Base-by-base conservation (phyloP, 53 echinoderm and acorn worm genomes). In the Holothuria scabra region DNA sequence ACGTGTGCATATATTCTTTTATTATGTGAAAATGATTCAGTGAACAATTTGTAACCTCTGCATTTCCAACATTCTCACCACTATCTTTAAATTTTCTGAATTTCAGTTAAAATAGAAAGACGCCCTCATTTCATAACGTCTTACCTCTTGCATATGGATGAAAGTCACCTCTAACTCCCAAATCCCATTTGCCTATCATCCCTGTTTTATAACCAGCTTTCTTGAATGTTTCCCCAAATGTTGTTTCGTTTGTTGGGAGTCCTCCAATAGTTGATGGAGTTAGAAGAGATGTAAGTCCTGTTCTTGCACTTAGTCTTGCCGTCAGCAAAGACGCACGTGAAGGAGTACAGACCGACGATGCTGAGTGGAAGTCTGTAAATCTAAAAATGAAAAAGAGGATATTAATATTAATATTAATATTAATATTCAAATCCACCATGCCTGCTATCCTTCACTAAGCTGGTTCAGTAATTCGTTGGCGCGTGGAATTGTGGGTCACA, bases 101-200 rank as follows among this genome's bases (percentile, higher is more conserved):
- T n/a, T n/a, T n/a, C n/a, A n/a, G n/a, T n/a, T n/a, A n/a, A n/a
- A n/a, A n/a, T n/a, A n/a, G n/a, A n/a, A n/a, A n/a, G n/a, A n/a
- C n/a, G n/a, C n/a, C n/a, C n/a, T n/a, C n/a, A n/a, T n/a, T n/a
- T n/a, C n/a, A n/a, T 16, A 1, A 4, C 64, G 20, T n/a, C 55
- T 1, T 74, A 92, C 92, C 92, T 85, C 92, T 82, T 11, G 81
- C 52, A 28, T 23, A 57, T 21, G 92, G 92, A 62, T 78, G 83
- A 62, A 82, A 92, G 12, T 62, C 59, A 31, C 80, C 80, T n/a
- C 65, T 30, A 18, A 78, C 74, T 19, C 92, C 92, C 9, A 92
- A 60, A 89, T 92, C 86, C 92, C 92, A 92, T 79, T 92, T 92
- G 4, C 92, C 92, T 14, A 92, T 74, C 92, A 92, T 89, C 1